A percentile compares a stretch with the other conserved stretches of the same genome.
These are phyloP conservation scores for Polymixis flavicincta DNA, from an alignment of 2,888 invertebrate genomes.

Conservation along the genomic window DNA sequence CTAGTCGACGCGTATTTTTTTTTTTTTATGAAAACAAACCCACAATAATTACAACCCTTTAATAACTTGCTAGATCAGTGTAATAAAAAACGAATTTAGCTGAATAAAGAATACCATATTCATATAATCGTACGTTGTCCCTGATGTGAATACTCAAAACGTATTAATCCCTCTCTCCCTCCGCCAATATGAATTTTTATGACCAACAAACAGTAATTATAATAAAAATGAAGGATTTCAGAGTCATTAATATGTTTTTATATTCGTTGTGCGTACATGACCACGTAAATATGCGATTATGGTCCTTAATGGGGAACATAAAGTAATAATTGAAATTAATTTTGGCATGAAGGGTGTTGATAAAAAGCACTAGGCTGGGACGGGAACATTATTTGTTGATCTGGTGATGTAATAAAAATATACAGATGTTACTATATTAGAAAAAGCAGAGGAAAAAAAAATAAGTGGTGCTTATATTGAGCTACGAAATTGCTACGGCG, in stretches of 20 bases:
- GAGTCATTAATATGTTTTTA: conserved; percentile 57
- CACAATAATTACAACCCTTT: neutral
- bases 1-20: no score
- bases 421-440: neutral
- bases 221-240: conserved; percentile 63
- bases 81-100: conserved; percentile 32
- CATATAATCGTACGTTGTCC: conserved; percentile 28
- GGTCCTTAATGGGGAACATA: conserved; percentile 22
- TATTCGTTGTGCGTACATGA: conserved; percentile 29
- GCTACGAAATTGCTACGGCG: conserved; percentile 34
- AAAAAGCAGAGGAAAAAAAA: conserved; percentile 1
- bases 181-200: conserved; percentile 66
- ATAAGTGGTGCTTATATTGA: neutral
- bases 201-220: conserved; percentile 64
- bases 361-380: conserved; percentile 1
- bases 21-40: no score
- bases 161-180: conserved; percentile 56
- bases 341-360: conserved; percentile 19
- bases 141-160: conserved; percentile 56
- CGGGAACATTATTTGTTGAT: neutral
- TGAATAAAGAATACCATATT: conserved; percentile 26
- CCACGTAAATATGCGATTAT: conserved; percentile 42
- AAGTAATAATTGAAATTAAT: conserved; percentile 12
- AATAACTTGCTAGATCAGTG: neutral
- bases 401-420: neutral